Conservation (phyloP, 2,888 invertebrate genomes). For the Pediacus dermestoides region DNA sequence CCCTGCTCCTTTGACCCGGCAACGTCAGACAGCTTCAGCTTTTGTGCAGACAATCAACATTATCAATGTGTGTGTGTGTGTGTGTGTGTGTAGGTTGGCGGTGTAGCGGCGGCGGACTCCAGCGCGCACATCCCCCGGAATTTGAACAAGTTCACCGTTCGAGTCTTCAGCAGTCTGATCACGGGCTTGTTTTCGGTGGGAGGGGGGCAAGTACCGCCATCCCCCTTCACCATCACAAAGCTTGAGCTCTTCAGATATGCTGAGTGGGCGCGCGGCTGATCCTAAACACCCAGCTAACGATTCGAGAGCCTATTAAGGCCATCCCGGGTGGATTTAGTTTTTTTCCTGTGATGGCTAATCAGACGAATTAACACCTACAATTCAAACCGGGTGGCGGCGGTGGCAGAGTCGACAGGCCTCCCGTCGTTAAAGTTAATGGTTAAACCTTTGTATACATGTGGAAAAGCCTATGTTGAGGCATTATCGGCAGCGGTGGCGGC, state of each 20-base stretch:
- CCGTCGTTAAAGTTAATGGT: no score
- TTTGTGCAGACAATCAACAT: constrained; percentile 38
- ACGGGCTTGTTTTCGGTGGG: neutral
- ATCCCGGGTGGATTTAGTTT: constrained; percentile 8
- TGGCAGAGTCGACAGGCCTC: no score
- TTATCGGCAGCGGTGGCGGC: no score
- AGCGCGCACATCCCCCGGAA: constrained; percentile 16
- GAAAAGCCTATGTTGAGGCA: no score
- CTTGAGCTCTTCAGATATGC: constrained; percentile 8
- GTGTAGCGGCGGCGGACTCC: constrained; percentile 12
- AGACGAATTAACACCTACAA: no score
- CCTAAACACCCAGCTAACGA: constrained; percentile 7
- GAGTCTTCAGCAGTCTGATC: neutral
- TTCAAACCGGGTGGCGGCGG: no score
- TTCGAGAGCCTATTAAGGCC: constrained; percentile 8
- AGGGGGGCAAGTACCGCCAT: neutral
- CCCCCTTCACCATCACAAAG: neutral
- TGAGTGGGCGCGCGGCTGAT: constrained; percentile 7
- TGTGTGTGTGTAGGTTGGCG: no score
- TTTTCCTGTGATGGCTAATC: constrained; percentile 1
- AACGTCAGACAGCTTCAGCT: constrained; percentile 30
- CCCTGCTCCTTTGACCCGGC: constrained; percentile 21
- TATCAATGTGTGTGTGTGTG: no score
- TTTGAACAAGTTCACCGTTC: constrained; percentile 16
- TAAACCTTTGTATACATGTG: no score